Percentiles rank a stretch among this genome's conserved stretches.
These are phyloP conservation scores for Strigops habroptila DNA, from an alignment of 2,113 vertebrate genomes.

Conservation along the genomic window DNA sequence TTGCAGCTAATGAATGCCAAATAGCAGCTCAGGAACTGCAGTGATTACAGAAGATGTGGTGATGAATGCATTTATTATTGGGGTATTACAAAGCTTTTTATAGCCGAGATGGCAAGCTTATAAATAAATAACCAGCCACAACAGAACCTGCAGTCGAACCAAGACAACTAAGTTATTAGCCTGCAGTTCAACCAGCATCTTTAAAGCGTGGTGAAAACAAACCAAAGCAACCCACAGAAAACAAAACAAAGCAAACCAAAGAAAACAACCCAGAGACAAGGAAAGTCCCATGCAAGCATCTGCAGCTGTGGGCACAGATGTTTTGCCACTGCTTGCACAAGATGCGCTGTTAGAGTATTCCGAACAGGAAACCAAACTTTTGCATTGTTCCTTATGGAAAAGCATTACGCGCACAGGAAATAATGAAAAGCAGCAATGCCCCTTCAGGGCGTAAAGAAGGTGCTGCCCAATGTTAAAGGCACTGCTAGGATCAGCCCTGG, in stretches of 20 bases:
- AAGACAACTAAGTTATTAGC: neutral
- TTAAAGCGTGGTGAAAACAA: neutral
- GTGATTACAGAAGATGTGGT: slow-evolving; percentile 76
- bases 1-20: slow-evolving; percentile 74
- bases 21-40: slow-evolving; percentile 62
- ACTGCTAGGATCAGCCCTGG: neutral
- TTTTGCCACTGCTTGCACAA: accelerated
- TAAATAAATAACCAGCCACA: slow-evolving; percentile 49
- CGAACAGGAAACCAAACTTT: neutral
- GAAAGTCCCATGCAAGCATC: neutral
- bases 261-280: neutral
- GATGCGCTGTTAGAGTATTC: accelerated
- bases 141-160: neutral
- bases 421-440: neutral
- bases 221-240: neutral
- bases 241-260: neutral
- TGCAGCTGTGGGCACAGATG: neutral
- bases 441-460: neutral
- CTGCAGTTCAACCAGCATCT: neutral
- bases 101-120: slow-evolving; percentile 48
- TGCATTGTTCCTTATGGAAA: neutral
- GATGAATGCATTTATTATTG: slow-evolving; percentile 73
- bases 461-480: neutral
- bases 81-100: slow-evolving; percentile 69
- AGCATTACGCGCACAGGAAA: accelerated